Percentiles rank a stretch among this genome's conserved stretches.
Conservation (phyloP, 2,797 vertebrate genomes). For the Peromyscus nudipes region DNA sequence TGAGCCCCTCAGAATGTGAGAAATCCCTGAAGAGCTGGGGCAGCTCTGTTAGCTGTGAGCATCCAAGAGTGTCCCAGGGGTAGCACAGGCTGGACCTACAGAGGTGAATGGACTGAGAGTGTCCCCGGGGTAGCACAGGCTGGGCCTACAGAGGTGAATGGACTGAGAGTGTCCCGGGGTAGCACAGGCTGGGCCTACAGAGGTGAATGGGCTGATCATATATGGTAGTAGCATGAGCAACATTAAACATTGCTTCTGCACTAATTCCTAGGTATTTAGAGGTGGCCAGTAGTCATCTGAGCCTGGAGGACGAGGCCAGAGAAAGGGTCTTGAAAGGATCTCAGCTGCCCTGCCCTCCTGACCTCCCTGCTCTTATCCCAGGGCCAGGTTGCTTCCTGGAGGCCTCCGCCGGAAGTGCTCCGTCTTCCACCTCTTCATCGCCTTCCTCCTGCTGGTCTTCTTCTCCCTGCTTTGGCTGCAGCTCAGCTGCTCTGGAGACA, state of each 20-base stretch:
- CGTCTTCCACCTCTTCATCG: conserved; percentile 94
- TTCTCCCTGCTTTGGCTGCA: conserved; percentile 96
- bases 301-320: not conserved
- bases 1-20: not conserved
- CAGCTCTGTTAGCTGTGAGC: not conserved
- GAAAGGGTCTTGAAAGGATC: not conserved
- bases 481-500: conserved; percentile 94
- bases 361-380: conserved; percentile 53
- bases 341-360: not conserved
- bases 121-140: not conserved
- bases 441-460: conserved; percentile 93
- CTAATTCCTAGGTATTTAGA: conserved; percentile 34
- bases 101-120: not conserved
- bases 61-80: not conserved
- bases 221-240: not conserved
- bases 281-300: not conserved
- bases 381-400: conserved; percentile 80
- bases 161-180: not conserved
- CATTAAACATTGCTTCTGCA: conserved; percentile 61
- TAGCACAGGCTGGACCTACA: too few species aligned
- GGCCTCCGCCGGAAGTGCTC: conserved; percentile 89
- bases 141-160: not conserved
- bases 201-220: not conserved
- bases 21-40: not conserved
- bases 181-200: too few species aligned